Conservation (phyloP, 2,797 vertebrate species). For the Ibycter americanus region DNA sequence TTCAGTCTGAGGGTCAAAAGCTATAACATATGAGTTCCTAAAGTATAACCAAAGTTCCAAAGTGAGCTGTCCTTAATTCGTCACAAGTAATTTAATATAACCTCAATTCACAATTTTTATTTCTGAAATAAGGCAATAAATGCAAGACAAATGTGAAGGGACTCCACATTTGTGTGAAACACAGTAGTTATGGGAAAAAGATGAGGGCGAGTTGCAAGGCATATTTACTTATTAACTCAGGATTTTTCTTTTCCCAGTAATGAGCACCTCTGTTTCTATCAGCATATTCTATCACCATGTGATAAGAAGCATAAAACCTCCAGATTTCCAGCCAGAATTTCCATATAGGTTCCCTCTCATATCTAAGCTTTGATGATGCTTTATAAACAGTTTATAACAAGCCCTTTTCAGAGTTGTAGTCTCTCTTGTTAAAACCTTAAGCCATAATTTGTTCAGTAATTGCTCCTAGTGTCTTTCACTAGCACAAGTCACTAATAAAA, state of each 20-base stretch:
- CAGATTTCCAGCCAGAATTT: neutral
- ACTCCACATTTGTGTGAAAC: neutral
- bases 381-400: neutral
- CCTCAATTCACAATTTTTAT: neutral
- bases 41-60: neutral
- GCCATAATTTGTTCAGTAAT: neutral
- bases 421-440: neutral
- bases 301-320: neutral
- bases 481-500: neutral
- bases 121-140: neutral
- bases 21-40: neutral
- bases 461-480: neutral
- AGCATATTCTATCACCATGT: neutral
- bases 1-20: neutral
- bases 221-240: neutral
- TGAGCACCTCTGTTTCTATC: neutral
- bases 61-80: neutral
- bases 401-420: neutral
- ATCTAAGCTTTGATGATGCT: neutral
- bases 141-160: neutral
- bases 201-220: neutral
- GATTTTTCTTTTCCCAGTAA: neutral
- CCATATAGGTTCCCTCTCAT: neutral
- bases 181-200: neutral
- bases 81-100: neutral